Base-by-base conservation (phyloP, 2,113 vertebrate genomes). In the Tichodroma muraria region DNA sequence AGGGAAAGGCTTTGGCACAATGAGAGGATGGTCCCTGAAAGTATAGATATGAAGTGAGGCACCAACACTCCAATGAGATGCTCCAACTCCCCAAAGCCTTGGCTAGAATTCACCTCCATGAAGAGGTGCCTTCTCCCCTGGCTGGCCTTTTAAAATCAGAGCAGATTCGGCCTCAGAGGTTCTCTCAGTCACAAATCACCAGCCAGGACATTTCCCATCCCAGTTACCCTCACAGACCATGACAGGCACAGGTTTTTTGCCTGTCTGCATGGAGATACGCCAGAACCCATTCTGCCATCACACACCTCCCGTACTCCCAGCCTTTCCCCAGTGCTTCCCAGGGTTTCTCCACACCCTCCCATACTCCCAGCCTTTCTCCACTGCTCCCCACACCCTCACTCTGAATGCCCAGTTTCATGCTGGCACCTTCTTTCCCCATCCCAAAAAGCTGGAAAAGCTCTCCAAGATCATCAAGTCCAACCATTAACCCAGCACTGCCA, bases 1-100 rank as follows among this genome's bases (percentile, higher is more conserved):
- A 57, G 23, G 21, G 21, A 73, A 84, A 84, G 23, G 18, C 11
- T 31, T 59, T 61, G 56, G 6, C 40, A 45, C 0, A 2, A 2
- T 37, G 23, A 61, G 21, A 27, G 3, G 9, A 20, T 70, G 25
- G 10, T 3, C 9, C 11, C 38, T 33, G 64, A 68, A 86, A 75
- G 6, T 1, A 35, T 0, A 15, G 12, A 24, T 15, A 6, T 53
- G 22, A 65, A 72, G 9, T 53, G 52, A 4, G 1, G 42, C 33
- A 80, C 4, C 1, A 69, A 3, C 23, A 37, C 28, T 12, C 10
- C 59, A 27, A 6, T 10, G 57, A 15, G 44, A 30, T 81, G 19
- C 10, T 77, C 20, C 42, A 44, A 3, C 5, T 60, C 23, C 8
- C 30, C 68, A 47, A 33, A 85, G 3, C 49, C 49, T 70, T 66